Evolutionary conservation across 2,797 vertebrate genomes (phyloP).

Genomic region (Melanotaenia pygmaea): DNA sequence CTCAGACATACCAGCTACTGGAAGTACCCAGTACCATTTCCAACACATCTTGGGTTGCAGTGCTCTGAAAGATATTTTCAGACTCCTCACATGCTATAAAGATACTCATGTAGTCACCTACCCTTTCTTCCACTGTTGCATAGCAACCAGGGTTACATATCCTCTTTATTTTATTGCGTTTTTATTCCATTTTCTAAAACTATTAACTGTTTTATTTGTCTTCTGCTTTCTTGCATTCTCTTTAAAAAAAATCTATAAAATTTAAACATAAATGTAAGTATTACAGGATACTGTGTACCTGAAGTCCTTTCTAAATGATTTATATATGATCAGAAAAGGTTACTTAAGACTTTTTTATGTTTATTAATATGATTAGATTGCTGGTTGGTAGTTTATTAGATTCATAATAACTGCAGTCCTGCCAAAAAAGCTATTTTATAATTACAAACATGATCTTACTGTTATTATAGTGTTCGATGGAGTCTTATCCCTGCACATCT

Average conservation of each 20-base stretch:
- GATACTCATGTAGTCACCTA: neutral
- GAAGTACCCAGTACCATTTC: neutral
- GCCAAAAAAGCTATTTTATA: neutral
- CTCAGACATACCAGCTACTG: neutral
- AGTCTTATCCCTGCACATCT: neutral
- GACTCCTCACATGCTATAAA: neutral
- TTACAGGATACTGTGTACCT: neutral
- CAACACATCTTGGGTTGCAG: neutral
- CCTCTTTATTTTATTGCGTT: neutral
- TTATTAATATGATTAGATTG: neutral
- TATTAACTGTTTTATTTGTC: neutral
- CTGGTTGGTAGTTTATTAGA: neutral
- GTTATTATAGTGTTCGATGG: neutral
- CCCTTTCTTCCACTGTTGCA: neutral
- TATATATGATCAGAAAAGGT: neutral
- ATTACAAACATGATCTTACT: neutral
- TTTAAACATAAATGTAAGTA: neutral
- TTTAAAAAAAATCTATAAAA: neutral
- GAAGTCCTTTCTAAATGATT: neutral
- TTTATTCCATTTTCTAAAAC: conserved; percentile 1
- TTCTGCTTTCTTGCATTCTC: neutral
- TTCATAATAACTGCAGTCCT: neutral
- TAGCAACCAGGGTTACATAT: neutral
- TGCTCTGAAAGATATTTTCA: neutral
- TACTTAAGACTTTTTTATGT: neutral